Base-by-base conservation (phyloP, 2,797 vertebrate genomes). In the Dendrocincla fuliginosa region DNA sequence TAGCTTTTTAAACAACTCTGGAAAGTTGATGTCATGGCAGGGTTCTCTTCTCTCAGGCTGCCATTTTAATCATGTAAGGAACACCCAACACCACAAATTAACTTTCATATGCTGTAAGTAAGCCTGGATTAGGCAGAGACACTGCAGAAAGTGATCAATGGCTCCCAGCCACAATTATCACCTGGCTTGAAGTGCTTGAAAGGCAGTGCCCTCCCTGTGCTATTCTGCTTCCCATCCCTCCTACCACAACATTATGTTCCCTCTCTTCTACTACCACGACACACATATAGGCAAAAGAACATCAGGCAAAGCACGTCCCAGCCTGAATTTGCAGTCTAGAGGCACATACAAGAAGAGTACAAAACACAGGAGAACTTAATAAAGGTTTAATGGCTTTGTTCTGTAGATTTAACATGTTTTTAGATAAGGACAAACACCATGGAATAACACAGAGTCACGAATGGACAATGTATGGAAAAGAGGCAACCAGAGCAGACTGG, bases 1-100 rank as follows among this genome's bases (percentile, higher is more conserved):
- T 49, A 91, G 15, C 16, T 90, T 93, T 93, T 92, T n/a, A 37
- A 94, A 89, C 46, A 90, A 24, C 59, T 84, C 39, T 90, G 91
- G 63, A 90, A 95, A 95, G 80, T 4, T 94, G 88, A 61, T 82
- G 61, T 94, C 93, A 88, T 17, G 25, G 85, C 75, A 89, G 30
- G 17, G 55, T 27, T 64, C 35, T 57, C 64, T 87, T 39, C 67
- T 81, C 56, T 42, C 33, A 64, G 19, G 44, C n/a, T 81, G 59
- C 53, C 50, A 63, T 82, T 92, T 89, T 75, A 42, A 86, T 89
- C 63, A 65, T 5, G 0, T 20, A 65, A 42, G 16, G 63, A 70
- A 81, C 44, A 89, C 16, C 42, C 65, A 87, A 64, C 30, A 53
- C 46, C 57, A 57, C 9, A 90, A 78, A 88, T 84, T 60, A 68